Conservation (phyloP, 2,113 vertebrate species). For the Semnornis frantzii region DNA sequence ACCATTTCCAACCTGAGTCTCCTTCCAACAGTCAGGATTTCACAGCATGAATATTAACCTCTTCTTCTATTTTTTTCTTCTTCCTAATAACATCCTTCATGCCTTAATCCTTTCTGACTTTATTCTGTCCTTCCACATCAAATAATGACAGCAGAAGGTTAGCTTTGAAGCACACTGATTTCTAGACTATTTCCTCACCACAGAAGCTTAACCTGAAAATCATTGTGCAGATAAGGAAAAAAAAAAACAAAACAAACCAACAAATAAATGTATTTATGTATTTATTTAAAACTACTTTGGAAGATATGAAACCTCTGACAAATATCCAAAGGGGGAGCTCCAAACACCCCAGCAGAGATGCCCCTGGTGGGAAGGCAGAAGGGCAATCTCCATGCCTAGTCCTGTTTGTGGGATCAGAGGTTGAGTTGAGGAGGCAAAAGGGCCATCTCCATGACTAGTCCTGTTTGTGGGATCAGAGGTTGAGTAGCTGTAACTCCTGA, state of each 20-base stretch:
- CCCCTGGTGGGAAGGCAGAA: too few species aligned
- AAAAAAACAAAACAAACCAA: too few species aligned
- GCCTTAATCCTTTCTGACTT: slow-evolving; percentile 5
- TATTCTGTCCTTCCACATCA: not conserved
- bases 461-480: too few species aligned
- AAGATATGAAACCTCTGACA: not conserved
- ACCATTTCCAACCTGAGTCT: not conserved
- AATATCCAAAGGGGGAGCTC: not conserved
- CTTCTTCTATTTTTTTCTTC: not conserved
- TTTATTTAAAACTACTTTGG: not conserved
- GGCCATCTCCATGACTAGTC: not conserved
- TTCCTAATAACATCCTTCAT: not conserved
- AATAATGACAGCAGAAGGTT: not conserved
- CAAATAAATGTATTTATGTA: not conserved
- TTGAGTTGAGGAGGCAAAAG: not conserved
- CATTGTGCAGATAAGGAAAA: not conserved
- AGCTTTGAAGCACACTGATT: not conserved
- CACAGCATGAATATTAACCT: not conserved
- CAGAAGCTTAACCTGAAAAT: not conserved
- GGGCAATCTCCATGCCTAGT: too few species aligned
- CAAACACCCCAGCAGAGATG: too few species aligned
- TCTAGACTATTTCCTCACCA: not conserved
- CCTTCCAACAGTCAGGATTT: not conserved
- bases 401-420: too few species aligned
- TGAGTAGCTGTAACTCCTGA: not conserved